Base-by-base conservation (phyloP, 1,140 invertebrate genomes). In the Drepana arcuata region DNA sequence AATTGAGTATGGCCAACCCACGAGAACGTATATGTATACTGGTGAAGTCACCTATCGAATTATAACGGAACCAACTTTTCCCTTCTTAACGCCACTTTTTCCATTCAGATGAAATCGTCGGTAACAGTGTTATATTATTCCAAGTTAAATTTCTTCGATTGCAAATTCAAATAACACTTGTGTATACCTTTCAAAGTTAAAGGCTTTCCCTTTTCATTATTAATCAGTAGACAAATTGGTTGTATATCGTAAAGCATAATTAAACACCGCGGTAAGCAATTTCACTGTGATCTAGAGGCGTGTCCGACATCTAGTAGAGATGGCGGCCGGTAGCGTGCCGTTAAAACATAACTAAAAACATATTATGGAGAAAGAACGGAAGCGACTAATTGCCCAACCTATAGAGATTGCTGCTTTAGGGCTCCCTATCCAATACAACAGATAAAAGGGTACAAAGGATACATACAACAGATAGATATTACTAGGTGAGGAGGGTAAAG, bases 41-140 rank as follows among this genome's bases (percentile, higher is more conserved):
- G n/a, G n/a, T n/a, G n/a, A n/a, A n/a, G n/a, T n/a, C n/a, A n/a
- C n/a, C n/a, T n/a, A n/a, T n/a, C n/a, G n/a, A n/a, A n/a, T n/a
- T n/a, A n/a, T n/a, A n/a, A n/a, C n/a, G n/a, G n/a, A n/a, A n/a
- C n/a, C n/a, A n/a, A n/a, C n/a, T n/a, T n/a, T n/a, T n/a, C n/a
- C n/a, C n/a, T 60, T 53, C 51, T 58, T 46, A 69, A 45, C 50
- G 52, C 66, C 65, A 52, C 60, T 46, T 34, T 45, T 41, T 46
- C 51, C 48, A 48, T 21, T 21, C 18, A 9, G 4, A 21, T 21
- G 18, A 5, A 21, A n/a, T n/a, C n/a, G n/a, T n/a, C n/a, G n/a
- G n/a, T n/a, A n/a, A n/a, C n/a, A n/a, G n/a, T n/a, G n/a, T n/a
- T n/a, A n/a, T n/a, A n/a, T n/a, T 21, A 21, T 21, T 5, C 4